Base-by-base conservation (phyloP, 64 coral and sea anemone species). In the Pocillopora verrucosa region DNA sequence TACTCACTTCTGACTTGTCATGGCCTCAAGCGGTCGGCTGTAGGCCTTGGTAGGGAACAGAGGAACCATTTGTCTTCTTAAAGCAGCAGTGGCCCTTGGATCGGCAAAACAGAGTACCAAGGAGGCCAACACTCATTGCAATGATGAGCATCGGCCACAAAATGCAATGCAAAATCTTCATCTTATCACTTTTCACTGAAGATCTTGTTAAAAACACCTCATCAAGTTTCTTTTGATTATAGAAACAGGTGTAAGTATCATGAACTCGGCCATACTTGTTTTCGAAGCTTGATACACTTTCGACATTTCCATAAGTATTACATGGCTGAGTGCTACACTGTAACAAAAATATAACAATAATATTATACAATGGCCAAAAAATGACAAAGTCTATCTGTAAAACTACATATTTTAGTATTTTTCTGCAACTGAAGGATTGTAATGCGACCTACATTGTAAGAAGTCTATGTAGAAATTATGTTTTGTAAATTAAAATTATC, bases 301-400 rank as follows among this genome's bases (percentile, higher is more conserved):
- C 5, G 0, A 26, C 0, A 45, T 92, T 92, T 57, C 80, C 15
- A 60, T 14, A 6, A 51, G 30, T 15, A 45, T 77, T 51, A 62
- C 90, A 92, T 10, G 90, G 83, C 24, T 84, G 82, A 11, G 63
- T 37, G 19, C 74, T 79, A 57, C 90, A 92, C 90, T 92, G 74
- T 11, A 79, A 70, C 13, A 58, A 1, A 56, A 72, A 68, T 37
- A 16, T 5, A 65, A 58, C 5, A 25, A 70, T 20, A 25, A 70
- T 51, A 51, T 9, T 9, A 9, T 2, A 26, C 11, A 24, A 11
- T 24, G 22, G 22, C 24, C 11, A 37, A 12, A 38, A 25, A 38
- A 16, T 17, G 17, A 11, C 4, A 37, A 76, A 38, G 15, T 2
- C 38, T 20, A 56, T 7, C 0, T 5, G 11, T 56, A 15, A 13